Base-by-base conservation (phyloP, 2,113 vertebrate genomes). In the Polypterus senegalus region DNA sequence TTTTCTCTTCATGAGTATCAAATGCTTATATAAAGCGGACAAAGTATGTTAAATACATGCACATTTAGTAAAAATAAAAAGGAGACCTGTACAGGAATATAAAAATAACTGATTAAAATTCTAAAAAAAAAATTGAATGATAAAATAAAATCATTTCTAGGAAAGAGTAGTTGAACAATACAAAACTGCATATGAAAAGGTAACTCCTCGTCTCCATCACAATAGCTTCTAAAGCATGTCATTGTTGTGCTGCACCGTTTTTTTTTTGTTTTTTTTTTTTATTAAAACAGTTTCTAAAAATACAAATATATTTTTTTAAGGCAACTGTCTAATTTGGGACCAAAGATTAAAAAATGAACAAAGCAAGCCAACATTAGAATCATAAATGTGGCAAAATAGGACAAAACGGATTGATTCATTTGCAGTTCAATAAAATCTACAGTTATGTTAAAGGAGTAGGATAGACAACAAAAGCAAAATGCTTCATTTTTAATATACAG, bases 381-480 rank as follows among this genome's bases (percentile, higher is more conserved):
- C 7, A 52, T 10, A 52, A 4, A 52, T 10, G 7, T 52, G 3
- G 51, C 51, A 52, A 52, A 52, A 52, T 52, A 8, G 51, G 51
- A 52, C 3, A 2, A 27, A 27, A 27, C 27, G 27, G 27, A 2
- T 27, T 27, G 27, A 27, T 27, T 27, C 27, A 27, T 27, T 27
- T 27, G 27, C 3, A 52, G 51, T 10, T 52, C 51, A 52, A 51
- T 51, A 51, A 51, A 6, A 51, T 51, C 6, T 7, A 51, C n/a
- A 55, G 63, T 57, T 57, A 61, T 65, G 70, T 57, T 46, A 69
- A 57, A 63, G 62, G 63, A 66, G 67, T 62, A 58, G 56, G 56
- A 65, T 63, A 5, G 3, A 48, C 4, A 63, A 68, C 71, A 53
- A 61, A 62, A 71, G 64, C 52, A 58, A 57, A 66, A 67, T 72